These are phyloP conservation scores for Sebastes alutus DNA, from an alignment of 2,797 vertebrate species.

Conservation along the genomic window DNA sequence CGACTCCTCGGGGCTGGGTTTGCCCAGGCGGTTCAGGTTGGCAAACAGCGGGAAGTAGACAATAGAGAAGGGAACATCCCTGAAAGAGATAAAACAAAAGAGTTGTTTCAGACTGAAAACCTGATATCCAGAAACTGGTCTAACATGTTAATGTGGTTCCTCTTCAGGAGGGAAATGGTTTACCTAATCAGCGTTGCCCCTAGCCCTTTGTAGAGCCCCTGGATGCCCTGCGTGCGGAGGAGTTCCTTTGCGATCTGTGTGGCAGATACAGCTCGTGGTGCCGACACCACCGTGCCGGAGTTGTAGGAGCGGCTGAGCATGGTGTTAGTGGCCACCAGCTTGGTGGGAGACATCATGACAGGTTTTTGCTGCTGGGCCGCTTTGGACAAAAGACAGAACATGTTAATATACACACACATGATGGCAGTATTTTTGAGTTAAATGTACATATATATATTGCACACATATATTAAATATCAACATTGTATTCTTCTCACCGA, in stretches of 20 bases:
- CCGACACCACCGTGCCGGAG: constrained; percentile 60
- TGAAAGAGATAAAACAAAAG: constrained; percentile 42
- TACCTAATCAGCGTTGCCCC: constrained; percentile 88
- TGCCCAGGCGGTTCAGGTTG: constrained; percentile 83
- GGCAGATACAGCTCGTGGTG: constrained; percentile 77
- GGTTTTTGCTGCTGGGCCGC: constrained; percentile 84
- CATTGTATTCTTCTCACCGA: constrained; percentile 66
- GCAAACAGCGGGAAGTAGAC: constrained; percentile 89
- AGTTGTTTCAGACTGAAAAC: background rate
- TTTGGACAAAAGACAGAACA: constrained; percentile 33
- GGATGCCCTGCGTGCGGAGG: constrained; percentile 81
- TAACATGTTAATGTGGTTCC: background rate
- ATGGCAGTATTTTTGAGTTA: background rate
- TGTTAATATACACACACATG: background rate
- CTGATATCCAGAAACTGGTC: background rate
- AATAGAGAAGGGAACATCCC: constrained; percentile 88
- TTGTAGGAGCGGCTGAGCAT: constrained; percentile 85
- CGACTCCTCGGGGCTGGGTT: constrained; percentile 63
- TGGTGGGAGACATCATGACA: constrained; percentile 71
- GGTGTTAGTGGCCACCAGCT: constrained; percentile 77
- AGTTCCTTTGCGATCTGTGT: constrained; percentile 85
- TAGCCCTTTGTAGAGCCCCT: constrained; percentile 87
- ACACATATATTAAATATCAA: background rate
- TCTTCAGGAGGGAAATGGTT: background rate
- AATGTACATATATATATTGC: background rate